Percentiles rank a stretch among this genome's conserved stretches.
Evolutionary conservation across 2,888 invertebrate species (phyloP).

Genomic region (Epinotia demarniana): DNA sequence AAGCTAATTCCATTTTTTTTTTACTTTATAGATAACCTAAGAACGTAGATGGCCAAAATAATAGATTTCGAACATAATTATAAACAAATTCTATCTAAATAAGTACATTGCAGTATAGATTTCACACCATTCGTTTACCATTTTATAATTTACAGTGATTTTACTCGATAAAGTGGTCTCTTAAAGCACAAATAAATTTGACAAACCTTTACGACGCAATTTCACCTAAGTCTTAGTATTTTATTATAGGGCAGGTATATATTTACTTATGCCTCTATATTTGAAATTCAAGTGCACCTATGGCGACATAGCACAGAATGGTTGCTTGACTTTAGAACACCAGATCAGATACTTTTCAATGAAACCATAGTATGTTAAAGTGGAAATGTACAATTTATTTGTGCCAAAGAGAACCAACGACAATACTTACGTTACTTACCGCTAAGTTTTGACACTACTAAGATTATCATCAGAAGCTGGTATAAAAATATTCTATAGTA

Average conservation of each 20-base stretch:
- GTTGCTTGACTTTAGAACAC: too few relatives aligned
- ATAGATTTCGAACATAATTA: constrained; percentile 19
- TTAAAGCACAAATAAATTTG: constrained; percentile 9
- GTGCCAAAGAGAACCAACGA: constrained; percentile 16
- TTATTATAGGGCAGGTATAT: too few relatives aligned
- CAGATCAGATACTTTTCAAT: too few relatives aligned
- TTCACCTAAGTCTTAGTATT: too few relatives aligned
- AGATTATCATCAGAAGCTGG: constrained; percentile 59
- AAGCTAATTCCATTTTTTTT: not conserved
- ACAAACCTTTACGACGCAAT: not conserved
- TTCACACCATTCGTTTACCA: constrained; percentile 31
- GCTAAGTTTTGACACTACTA: constrained; percentile 51
- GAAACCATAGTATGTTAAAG: not conserved
- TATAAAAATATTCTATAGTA: constrained; percentile 72
- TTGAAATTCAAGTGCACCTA: too few relatives aligned
- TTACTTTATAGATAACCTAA: not conserved
- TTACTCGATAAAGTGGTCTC: constrained; percentile 3
- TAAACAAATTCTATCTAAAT: constrained; percentile 39
- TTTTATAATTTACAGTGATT: constrained; percentile 39
- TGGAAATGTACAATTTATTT: not conserved
- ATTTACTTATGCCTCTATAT: too few relatives aligned
- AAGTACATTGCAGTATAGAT: constrained; percentile 41
- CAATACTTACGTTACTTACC: constrained; percentile 46
- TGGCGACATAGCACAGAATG: too few relatives aligned
- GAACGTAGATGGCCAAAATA: constrained; percentile 5